Evolutionary conservation across 2,113 vertebrate species (phyloP), one percentile per base, ranked within the genome.

Genomic region (Rhinolophus ferrumequinum): DNA sequence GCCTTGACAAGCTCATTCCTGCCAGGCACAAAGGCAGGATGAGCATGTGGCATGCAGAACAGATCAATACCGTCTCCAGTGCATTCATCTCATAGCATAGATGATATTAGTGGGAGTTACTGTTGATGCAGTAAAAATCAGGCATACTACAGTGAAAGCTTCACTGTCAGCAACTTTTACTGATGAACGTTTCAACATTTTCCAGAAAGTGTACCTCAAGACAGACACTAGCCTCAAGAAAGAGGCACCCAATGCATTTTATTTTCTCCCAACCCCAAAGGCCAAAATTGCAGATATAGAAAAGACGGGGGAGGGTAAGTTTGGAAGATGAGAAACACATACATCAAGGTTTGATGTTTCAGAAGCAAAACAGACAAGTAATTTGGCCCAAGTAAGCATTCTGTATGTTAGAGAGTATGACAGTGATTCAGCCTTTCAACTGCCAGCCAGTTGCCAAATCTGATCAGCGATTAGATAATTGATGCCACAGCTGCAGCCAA

Each of bases 1-100:
- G 99, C 99, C 99, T 99, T 99, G 98, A 98, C 98, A 98, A 98
- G 98, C 98, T 99, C 98, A 99, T 98, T 98, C 98, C 98, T 98
- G 98, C 98, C 98, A 98, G 97, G 98, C 98, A 98, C 98, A 97
- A 94, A 98, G 98, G 98, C 98, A 99, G 99, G 99, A 99, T 99
- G 98, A 99, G 99, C 98, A 99, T 99, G 99, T 98, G 98, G 98
- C 99, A 99, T 98, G 98, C 98, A 99, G 98, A 99, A 98, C 98
- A 98, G 98, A 99, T 98, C 98, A 97, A 98, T 98, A 98, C 98
- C 97, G 98, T 97, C 98, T 98, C 98, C 98, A 98, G 98, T 98
- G 98, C 98, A 98, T 98, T 98, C 99, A 99, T 99, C 98, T 99
- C 99, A 98, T 98, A 99, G 98, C 98, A 97, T 98, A 99, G 99